Evolutionary conservation across 2,797 vertebrate genomes (phyloP).

Genomic region (Macropodus opercularis): DNA sequence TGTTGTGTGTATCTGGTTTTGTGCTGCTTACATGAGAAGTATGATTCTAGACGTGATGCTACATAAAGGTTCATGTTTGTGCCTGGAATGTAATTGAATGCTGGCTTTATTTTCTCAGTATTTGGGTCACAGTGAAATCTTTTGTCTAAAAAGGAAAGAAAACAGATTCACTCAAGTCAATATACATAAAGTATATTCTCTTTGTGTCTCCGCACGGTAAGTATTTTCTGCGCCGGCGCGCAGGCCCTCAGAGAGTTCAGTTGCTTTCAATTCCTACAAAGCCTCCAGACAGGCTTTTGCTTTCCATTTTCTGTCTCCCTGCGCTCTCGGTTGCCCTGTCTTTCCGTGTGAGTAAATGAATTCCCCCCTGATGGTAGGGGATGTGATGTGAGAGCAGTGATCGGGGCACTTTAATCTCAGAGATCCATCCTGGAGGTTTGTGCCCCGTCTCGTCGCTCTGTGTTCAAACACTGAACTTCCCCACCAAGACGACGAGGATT

Average conservation of each 20-base stretch:
- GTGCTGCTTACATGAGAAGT: neutral
- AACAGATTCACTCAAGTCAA: conserved; percentile 31
- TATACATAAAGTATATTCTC: conserved; percentile 31
- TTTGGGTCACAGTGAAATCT: conserved; percentile 2
- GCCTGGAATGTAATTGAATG: neutral
- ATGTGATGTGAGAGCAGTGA: conserved; percentile 76
- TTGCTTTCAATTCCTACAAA: conserved; percentile 68
- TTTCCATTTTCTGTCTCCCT: conserved; percentile 64
- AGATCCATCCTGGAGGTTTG: conserved; percentile 77
- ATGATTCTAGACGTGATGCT: neutral
- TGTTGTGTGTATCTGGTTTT: neutral
- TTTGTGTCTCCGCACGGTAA: conserved; percentile 29
- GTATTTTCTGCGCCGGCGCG: conserved; percentile 46
- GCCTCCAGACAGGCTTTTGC: conserved; percentile 69
- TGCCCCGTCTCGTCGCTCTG: conserved; percentile 66
- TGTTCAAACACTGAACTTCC: conserved; percentile 82
- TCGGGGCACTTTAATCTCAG: conserved; percentile 79
- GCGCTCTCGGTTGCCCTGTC: conserved; percentile 57
- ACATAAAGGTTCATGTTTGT: conserved; percentile 9
- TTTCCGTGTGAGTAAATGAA: conserved; percentile 76
- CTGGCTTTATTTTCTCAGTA: conserved; percentile 9
- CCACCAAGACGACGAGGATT: conserved; percentile 72
- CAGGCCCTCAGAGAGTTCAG: conserved; percentile 62
- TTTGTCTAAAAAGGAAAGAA: conserved; percentile 27
- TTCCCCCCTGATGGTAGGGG: conserved; percentile 73